phyloP scores from a whole-genome alignment of 2,797 vertebrate genomes.

The Cyprinella venusta region DNA sequence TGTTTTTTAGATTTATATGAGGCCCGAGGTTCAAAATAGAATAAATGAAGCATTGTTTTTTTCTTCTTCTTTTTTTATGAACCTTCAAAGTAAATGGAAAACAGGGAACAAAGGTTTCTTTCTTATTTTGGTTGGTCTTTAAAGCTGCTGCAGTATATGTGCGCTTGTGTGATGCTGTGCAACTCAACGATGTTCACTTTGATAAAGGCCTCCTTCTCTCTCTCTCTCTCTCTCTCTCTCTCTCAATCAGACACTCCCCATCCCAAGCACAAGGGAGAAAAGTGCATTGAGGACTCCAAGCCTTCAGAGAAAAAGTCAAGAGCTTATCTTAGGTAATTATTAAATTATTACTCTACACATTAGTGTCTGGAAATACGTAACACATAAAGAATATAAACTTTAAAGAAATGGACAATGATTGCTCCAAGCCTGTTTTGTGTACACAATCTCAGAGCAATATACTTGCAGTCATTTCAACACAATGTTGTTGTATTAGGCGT shows the following conservation, averaged over 20 bases:
- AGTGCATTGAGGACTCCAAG: constrained; percentile 88
- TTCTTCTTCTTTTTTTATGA: constrained; percentile 73
- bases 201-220: constrained; percentile 69
- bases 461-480: constrained; percentile 4
- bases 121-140: constrained; percentile 73
- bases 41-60: constrained; percentile 84
- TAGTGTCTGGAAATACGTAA: neutral
- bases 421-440: neutral
- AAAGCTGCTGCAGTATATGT: constrained; percentile 62
- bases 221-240: constrained; percentile 53
- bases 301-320: constrained; percentile 91
- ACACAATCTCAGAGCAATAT: neutral
- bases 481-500: constrained; percentile 74
- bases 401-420: neutral
- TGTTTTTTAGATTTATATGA: constrained; percentile 70
- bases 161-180: constrained; percentile 57
- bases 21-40: constrained; percentile 79
- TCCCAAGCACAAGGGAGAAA: constrained; percentile 88
- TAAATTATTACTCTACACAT: neutral
- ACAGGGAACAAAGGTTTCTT: constrained; percentile 82
- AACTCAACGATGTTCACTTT: constrained; percentile 72
- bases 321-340: constrained; percentile 85
- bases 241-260: constrained; percentile 85
- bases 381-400: neutral
- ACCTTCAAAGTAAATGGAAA: constrained; percentile 86